Evolutionary conservation across 1,140 invertebrate species (phyloP).

Genomic region (Bombus fervidus): DNA sequence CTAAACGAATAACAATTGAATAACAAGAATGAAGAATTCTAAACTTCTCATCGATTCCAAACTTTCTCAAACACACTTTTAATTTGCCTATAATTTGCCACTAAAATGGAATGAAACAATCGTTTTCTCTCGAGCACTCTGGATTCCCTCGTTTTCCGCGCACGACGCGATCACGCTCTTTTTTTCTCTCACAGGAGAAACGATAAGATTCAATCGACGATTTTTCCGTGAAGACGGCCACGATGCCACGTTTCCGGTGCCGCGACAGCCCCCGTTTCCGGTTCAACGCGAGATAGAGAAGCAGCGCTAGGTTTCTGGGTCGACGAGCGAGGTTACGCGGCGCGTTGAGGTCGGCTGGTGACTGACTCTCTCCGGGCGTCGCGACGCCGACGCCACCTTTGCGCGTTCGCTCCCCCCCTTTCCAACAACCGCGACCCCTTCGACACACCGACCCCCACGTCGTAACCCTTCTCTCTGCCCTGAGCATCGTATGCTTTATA

Average conservation of each 20-base stretch:
- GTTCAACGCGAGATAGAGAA: not conserved
- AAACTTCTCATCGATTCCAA: not conserved
- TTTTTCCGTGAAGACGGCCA: not conserved
- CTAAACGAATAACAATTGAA: not conserved
- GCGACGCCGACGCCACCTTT: constrained; percentile 81
- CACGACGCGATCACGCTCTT: not conserved
- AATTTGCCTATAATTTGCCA: too few relatives aligned
- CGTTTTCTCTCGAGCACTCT: not conserved
- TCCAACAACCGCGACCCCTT: constrained; percentile 49
- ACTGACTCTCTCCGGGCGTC: constrained; percentile 80
- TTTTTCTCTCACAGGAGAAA: not conserved
- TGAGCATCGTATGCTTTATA: constrained; percentile 43
- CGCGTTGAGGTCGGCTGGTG: constrained; percentile 78
- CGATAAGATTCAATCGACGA: not conserved
- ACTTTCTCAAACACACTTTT: too few relatives aligned
- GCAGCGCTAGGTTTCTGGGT: constrained; percentile 17
- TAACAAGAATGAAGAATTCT: not conserved
- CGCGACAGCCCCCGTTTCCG: not conserved
- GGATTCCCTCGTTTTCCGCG: constrained; percentile 2
- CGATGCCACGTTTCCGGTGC: constrained; percentile 17
- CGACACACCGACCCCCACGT: constrained; percentile 29
- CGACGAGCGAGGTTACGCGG: constrained; percentile 59
- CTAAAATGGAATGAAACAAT: too few relatives aligned
- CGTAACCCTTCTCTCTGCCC: constrained; percentile 27
- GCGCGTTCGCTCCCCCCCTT: constrained; percentile 57